Evolutionary conservation across 2,797 vertebrate genomes (phyloP).

Genomic region (Nyctalus aviator): DNA sequence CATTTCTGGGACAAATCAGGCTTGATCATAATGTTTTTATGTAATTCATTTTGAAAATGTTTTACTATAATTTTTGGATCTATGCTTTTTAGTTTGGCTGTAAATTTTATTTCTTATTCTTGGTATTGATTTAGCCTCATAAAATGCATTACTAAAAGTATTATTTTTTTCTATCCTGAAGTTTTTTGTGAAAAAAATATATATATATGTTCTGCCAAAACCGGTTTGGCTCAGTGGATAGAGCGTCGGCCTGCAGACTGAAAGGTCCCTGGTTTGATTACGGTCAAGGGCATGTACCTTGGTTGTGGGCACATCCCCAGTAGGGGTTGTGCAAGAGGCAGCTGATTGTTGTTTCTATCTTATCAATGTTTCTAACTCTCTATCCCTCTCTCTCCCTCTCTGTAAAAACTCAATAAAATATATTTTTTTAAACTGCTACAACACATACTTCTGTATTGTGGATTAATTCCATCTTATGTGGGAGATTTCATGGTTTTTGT

Average conservation of each 20-base stretch:
- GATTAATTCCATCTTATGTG: background rate
- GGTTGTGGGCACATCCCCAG: no score
- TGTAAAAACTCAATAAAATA: no score
- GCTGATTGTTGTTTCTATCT: no score
- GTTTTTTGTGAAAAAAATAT: conserved; percentile 22
- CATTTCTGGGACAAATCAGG: conserved; percentile 67
- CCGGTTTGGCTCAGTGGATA: no score
- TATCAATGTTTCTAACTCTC: no score
- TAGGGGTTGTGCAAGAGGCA: no score
- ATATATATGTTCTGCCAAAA: no score
- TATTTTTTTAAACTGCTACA: background rate
- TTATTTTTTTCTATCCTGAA: background rate
- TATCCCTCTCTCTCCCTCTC: no score
- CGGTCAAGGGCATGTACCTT: no score
- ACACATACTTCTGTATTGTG: background rate
- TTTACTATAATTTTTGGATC: conserved; percentile 12
- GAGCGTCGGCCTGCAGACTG: no score
- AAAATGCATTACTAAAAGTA: background rate
- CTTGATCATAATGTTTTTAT: conserved; percentile 53
- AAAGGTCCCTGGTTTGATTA: no score
- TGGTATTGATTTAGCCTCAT: background rate
- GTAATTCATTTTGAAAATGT: conserved; percentile 15
- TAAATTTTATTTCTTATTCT: conserved; percentile 37
- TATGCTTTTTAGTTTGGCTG: background rate
- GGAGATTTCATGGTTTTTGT: background rate